These are phyloP conservation scores for Crocuta crocuta DNA, from an alignment of 2,113 vertebrate species.

Conservation along the genomic window DNA sequence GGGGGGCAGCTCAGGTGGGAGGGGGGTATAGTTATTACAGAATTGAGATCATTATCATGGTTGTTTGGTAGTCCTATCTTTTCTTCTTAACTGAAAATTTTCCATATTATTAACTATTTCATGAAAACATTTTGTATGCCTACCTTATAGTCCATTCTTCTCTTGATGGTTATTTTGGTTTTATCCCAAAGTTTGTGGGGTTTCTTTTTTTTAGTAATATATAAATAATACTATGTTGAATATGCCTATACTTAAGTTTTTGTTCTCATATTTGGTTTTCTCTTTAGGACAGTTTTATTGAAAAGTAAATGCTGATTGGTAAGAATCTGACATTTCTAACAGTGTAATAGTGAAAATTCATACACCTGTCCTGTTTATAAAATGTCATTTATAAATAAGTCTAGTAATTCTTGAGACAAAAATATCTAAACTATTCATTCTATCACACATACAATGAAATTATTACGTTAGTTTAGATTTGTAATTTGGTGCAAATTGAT, in stretches of 20 bases:
- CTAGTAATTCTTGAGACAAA: not conserved
- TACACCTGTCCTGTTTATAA: not conserved
- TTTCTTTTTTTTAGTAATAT: slow-evolving; percentile 4
- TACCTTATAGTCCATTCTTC: not conserved
- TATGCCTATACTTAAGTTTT: not conserved
- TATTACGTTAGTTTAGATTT: not conserved
- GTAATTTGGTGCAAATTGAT: not conserved
- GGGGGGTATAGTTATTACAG: not conserved
- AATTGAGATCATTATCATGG: not conserved
- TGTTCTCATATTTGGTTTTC: not conserved
- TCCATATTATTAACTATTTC: not conserved
- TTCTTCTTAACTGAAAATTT: not conserved
- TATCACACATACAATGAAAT: not conserved
- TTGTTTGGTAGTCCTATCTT: not conserved
- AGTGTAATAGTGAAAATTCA: not conserved
- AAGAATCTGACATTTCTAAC: not conserved
- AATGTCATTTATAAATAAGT: not conserved
- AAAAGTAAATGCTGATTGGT: not conserved
- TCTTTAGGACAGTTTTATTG: not conserved
- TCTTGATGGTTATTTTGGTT: slow-evolving; percentile 9
- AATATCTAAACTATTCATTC: not conserved
- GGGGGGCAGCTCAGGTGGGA: not conserved
- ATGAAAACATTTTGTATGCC: slow-evolving; percentile 13
- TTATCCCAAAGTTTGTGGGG: not conserved
- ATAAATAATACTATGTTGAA: not conserved